These are phyloP conservation scores for Xenopus petersii DNA, from an alignment of 2,797 vertebrate genomes.

Conservation along the genomic window DNA sequence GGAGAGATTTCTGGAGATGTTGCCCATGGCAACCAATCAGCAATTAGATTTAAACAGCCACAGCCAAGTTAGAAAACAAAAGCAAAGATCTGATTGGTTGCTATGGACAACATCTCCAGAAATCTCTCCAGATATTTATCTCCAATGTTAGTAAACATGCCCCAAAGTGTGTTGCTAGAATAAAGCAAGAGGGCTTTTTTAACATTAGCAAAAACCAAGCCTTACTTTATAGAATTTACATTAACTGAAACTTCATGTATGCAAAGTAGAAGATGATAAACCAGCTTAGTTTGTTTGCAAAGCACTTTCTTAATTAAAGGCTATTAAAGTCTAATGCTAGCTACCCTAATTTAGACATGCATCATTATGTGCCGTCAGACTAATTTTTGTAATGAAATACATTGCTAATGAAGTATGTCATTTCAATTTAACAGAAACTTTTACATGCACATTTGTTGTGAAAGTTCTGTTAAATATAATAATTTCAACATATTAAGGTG, in stretches of 20 bases:
- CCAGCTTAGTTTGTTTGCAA: conserved; percentile 33
- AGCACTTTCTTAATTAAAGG: conserved; percentile 40
- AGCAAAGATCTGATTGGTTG: too few relatives aligned
- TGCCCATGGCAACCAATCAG: too few relatives aligned
- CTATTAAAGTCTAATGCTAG: conserved; percentile 44
- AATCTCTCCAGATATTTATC: too few relatives aligned
- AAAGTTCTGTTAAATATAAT: conserved; percentile 41
- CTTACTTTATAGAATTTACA: background rate
- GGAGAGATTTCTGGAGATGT: too few relatives aligned
- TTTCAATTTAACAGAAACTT: conserved; percentile 49
- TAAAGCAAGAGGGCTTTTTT: too few relatives aligned
- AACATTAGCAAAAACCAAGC: background rate
- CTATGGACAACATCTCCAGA: too few relatives aligned
- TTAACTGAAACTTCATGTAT: conserved; percentile 22
- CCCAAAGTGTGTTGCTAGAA: too few relatives aligned
- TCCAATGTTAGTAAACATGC: too few relatives aligned
- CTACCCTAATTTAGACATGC: conserved; percentile 50
- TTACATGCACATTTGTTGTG: conserved; percentile 25
- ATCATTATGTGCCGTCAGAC: conserved; percentile 53
- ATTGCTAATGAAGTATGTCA: conserved; percentile 52
- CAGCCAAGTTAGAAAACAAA: too few relatives aligned
- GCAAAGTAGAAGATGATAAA: conserved; percentile 23
- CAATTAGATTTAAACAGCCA: too few relatives aligned
- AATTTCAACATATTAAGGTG: conserved; percentile 21
- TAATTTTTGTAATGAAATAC: conserved; percentile 50